Evolutionary conservation across 2,797 vertebrate species (phyloP).

Genomic region (Rachycentron canadum): DNA sequence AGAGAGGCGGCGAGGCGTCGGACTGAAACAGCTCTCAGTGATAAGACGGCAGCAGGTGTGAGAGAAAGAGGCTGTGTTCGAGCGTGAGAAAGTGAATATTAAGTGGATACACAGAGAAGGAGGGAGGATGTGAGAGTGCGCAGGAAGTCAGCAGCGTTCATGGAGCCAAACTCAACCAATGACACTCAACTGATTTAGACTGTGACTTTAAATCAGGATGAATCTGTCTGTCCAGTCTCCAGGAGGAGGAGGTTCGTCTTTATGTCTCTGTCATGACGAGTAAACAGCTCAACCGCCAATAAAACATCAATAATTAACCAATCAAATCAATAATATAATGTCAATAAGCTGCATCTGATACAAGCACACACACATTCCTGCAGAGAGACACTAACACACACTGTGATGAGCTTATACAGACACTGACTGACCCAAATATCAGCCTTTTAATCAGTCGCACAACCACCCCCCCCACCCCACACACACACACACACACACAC

Average conservation of each 20-base stretch:
- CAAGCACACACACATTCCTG: conserved; percentile 13
- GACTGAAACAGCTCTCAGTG: conserved; percentile 22
- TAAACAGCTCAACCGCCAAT: too few relatives aligned
- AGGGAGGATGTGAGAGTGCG: not conserved
- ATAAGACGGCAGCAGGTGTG: conserved; percentile 30
- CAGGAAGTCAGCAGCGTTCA: not conserved
- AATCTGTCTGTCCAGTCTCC: too few relatives aligned
- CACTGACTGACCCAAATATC: conserved; percentile 75
- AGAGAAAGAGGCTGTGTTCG: conserved; percentile 21
- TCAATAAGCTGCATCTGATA: not conserved
- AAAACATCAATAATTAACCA: not conserved
- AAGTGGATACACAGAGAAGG: not conserved
- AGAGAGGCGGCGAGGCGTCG: not conserved
- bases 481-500: conserved; percentile 10
- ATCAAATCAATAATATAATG: not conserved
- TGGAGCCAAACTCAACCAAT: not conserved
- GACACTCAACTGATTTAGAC: too few relatives aligned
- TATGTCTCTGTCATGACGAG: too few relatives aligned
- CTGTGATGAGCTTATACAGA: conserved; percentile 10
- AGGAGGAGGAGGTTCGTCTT: not conserved
- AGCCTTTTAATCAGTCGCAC: conserved; percentile 57
- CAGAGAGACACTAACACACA: conserved; percentile 25
- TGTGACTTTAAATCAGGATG: too few relatives aligned
- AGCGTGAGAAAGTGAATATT: not conserved
- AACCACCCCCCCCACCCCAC: conserved; percentile 49